Evolutionary conservation across 2,797 vertebrate species (phyloP).

Genomic region (Amphiprion clarkii): DNA sequence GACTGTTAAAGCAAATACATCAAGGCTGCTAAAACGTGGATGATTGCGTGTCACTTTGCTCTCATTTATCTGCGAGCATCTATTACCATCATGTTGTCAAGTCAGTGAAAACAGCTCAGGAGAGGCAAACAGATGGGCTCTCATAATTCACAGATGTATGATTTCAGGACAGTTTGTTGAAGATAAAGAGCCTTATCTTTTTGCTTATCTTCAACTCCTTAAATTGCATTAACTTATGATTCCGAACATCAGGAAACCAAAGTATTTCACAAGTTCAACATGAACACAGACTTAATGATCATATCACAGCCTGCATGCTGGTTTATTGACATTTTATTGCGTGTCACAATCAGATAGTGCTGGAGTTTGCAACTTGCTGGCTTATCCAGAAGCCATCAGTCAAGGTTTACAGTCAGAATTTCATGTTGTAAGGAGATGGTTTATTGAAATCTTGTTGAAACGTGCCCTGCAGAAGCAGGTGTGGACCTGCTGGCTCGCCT

Average conservation of each 20-base stretch:
- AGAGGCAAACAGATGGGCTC: constrained; percentile 70
- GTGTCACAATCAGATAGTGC: constrained; percentile 57
- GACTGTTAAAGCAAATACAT: constrained; percentile 74
- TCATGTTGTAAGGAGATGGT: constrained; percentile 63
- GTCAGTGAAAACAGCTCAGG: constrained; percentile 53
- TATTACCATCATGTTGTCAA: constrained; percentile 71
- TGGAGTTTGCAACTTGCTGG: constrained; percentile 36
- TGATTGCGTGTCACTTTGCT: constrained; percentile 78
- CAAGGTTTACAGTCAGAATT: constrained; percentile 71
- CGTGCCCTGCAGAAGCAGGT: constrained; percentile 70
- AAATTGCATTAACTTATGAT: constrained; percentile 32
- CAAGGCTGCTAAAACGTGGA: constrained; percentile 71
- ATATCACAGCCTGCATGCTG: constrained; percentile 17
- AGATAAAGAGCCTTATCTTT: constrained; percentile 39
- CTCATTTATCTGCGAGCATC: constrained; percentile 76
- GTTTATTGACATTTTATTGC: constrained; percentile 28
- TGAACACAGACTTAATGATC: constrained; percentile 47
- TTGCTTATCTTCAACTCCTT: constrained; percentile 27
- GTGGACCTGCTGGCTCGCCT: constrained; percentile 64
- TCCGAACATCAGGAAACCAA: constrained; percentile 36
- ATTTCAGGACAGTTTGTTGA: constrained; percentile 58
- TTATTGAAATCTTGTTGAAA: constrained; percentile 75
- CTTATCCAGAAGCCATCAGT: constrained; percentile 59
- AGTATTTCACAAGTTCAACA: constrained; percentile 29
- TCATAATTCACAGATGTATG: constrained; percentile 64